These are phyloP conservation scores for Alosa alosa DNA, from an alignment of 2,113 vertebrate species.

Conservation along the genomic window DNA sequence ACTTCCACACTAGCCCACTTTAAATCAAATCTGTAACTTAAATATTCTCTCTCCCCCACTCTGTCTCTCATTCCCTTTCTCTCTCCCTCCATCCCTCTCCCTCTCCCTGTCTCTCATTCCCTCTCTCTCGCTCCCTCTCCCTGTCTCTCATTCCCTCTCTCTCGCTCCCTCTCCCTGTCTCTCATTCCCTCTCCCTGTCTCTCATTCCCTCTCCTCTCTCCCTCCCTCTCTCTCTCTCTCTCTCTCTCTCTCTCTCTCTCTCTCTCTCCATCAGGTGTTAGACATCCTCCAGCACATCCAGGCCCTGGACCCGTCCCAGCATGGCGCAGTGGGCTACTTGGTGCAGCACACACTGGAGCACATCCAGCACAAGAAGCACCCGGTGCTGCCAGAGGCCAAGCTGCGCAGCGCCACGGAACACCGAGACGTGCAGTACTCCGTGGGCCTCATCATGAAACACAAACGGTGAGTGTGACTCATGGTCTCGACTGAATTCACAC, in stretches of 20 bases:
- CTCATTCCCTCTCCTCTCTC: not conserved
- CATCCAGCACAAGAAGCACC: constrained; percentile 91
- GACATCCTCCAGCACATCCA: constrained; percentile 98
- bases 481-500: not conserved
- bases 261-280: constrained; percentile 76
- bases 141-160: not conserved
- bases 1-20: too few relatives aligned
- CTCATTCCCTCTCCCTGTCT: not conserved
- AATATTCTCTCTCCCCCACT: not conserved
- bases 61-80: not conserved
- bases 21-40: too few relatives aligned
- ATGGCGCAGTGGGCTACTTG: constrained; percentile 90
- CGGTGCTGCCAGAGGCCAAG: constrained; percentile 84
- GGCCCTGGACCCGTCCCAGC: constrained; percentile 91
- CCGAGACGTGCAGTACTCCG: constrained; percentile 85
- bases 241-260: not conserved
- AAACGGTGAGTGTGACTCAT: constrained; percentile 76
- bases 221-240: not conserved
- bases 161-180: not conserved
- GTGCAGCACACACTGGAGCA: constrained; percentile 96
- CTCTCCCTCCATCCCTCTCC: not conserved
- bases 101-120: not conserved
- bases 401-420: constrained; percentile 81
- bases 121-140: too few relatives aligned
- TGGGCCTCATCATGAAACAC: constrained; percentile 94